Evolutionary conservation across 1,140 invertebrate genomes (phyloP).

Genomic region (Habropoda laboriosa): DNA sequence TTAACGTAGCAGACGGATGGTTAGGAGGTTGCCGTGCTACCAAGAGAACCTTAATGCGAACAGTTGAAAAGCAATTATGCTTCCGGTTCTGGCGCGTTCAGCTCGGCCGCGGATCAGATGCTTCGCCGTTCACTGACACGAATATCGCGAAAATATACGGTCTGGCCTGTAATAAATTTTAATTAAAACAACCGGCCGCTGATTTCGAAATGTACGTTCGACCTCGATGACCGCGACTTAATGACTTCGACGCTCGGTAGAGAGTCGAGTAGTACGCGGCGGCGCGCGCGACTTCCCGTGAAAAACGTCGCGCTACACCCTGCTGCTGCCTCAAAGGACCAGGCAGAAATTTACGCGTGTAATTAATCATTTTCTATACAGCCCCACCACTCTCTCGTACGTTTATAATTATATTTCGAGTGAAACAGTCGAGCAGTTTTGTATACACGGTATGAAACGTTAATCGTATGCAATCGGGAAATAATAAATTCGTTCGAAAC

Average conservation of each 20-base stretch:
- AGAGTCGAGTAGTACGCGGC: too few species aligned
- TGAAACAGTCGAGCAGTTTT: not conserved
- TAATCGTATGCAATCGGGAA: too few species aligned
- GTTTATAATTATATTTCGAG: not conserved
- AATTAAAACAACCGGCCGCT: slow-evolving; percentile 26
- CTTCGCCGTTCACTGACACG: slow-evolving; percentile 28
- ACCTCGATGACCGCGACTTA: slow-evolving; percentile 13
- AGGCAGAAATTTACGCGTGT: not conserved
- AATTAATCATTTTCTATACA: slow-evolving; percentile 9
- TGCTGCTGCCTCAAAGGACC: not conserved
- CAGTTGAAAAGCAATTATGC: slow-evolving; percentile 28
- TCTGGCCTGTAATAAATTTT: slow-evolving; percentile 26
- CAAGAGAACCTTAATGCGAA: slow-evolving; percentile 3
- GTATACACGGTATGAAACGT: not conserved
- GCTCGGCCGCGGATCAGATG: slow-evolving; percentile 1
- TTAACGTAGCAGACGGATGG: slow-evolving; percentile 40
- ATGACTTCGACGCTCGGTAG: slow-evolving; percentile 4
- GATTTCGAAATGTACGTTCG: slow-evolving; percentile 30
- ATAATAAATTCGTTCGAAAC: too few species aligned
- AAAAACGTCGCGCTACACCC: not conserved
- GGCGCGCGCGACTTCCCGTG: not conserved
- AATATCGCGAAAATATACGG: not conserved
- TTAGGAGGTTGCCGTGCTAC: not conserved
- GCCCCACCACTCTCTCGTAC: not conserved
- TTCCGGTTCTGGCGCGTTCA: not conserved